These are phyloP conservation scores for Protobothrops mucrosquamatus DNA, from an alignment of 2,113 vertebrate species.

Conservation along the genomic window DNA sequence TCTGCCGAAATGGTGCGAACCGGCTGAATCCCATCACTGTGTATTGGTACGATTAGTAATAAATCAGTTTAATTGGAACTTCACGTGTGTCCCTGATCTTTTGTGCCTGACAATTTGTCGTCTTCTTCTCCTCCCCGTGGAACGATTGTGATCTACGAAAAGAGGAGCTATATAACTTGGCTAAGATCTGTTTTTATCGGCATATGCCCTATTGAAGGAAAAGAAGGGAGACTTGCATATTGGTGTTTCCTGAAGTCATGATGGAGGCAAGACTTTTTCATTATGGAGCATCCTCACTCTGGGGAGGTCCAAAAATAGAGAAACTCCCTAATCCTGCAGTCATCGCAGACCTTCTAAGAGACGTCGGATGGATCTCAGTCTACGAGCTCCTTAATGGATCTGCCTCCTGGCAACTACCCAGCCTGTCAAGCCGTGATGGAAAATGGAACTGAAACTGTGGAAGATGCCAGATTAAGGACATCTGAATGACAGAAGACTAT, in stretches of 20 bases:
- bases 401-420: not conserved
- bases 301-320: not conserved
- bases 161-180: not conserved
- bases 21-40: too few relatives aligned
- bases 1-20: too few relatives aligned
- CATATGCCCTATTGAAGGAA: not conserved
- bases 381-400: not conserved
- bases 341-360: not conserved
- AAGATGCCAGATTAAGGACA: not conserved
- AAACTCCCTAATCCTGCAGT: not conserved
- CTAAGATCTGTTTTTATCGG: not conserved
- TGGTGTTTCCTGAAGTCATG: not conserved
- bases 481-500: slow-evolving; percentile 13
- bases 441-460: not conserved
- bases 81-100: too few relatives aligned
- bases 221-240: not conserved
- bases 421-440: too few relatives aligned
- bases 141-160: too few relatives aligned
- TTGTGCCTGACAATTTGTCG: too few relatives aligned
- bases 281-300: not conserved
- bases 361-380: not conserved
- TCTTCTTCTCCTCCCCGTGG: not conserved
- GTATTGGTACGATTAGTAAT: too few relatives aligned
- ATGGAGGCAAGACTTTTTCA: not conserved
- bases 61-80: too few relatives aligned